Base-by-base conservation (phyloP, 2,113 vertebrate species). In the Bolborhynchus lineola region DNA sequence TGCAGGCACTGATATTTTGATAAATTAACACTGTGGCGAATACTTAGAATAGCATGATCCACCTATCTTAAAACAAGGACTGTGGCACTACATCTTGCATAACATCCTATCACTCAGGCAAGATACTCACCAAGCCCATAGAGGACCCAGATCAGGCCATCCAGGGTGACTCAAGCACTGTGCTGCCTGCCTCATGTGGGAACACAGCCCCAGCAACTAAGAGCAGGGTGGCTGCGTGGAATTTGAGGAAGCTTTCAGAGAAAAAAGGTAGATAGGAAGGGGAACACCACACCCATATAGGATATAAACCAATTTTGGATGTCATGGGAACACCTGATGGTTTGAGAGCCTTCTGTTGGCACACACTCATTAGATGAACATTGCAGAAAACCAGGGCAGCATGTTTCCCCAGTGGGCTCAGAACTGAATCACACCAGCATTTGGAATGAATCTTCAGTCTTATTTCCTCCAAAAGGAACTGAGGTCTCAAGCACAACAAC, bases 141-240 rank as follows among this genome's bases (percentile, higher is more conserved):
- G 57, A n/a, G 4, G 35, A 55, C 5, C 19, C 7, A 62, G 21
- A 29, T 44, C 8, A 39, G 53, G 52, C 17, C 33, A 71, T 21
- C 15, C n/a, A 41, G 16, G n/a, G 21, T 37, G 42, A 60, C 7
- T 49, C 4, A 0, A 80, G 63, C 9, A 88, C 17, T 50, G 9
- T 25, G 41, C 46, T 41, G 29, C 33, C 31, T 63, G 35, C 63
- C 26, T 71, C 42, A 79, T 0, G 0, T 39, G 23, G 47, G 10
- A 88, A 79, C 35, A 82, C 8, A 59, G 24, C 3, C 42, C 33
- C 26, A 85, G 37, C 8, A 84, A 82, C 16, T 41, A 62, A 59
- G 55, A 92, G 37, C 35, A 52, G 31, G 24, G 57, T 52, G 31
- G 9, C 65, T 55, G 18, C 11, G 29, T 50, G 26, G 47, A 88